A percentile compares a stretch with the other conserved stretches of the same genome.
Conservation (phyloP, 2,888 invertebrate species). For the Volucella bombylans region DNA sequence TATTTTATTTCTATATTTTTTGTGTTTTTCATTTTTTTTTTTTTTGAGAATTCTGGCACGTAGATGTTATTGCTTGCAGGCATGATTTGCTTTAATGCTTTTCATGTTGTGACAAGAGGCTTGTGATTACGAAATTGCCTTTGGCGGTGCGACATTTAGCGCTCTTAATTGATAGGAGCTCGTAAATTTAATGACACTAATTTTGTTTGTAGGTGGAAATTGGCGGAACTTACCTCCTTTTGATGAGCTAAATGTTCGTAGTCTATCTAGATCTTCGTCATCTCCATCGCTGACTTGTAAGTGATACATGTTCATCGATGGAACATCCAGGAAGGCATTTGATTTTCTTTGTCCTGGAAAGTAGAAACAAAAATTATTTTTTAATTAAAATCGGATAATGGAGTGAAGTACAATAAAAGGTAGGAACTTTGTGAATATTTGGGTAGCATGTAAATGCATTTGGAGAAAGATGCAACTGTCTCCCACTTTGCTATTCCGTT, state of each 20-base stretch:
- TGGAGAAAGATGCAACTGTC: not conserved
- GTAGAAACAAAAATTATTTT: slow-evolving; percentile 68
- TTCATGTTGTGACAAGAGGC: not conserved
- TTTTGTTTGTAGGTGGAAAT: not conserved
- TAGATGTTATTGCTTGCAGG: no score
- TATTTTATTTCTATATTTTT: no score
- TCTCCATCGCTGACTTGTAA: slow-evolving; percentile 81
- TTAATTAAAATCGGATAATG: not conserved
- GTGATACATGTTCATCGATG: slow-evolving; percentile 83
- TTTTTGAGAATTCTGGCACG: no score
- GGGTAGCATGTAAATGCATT: not conserved
- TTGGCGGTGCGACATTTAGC: not conserved
- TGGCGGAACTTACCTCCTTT: slow-evolving; percentile 87
- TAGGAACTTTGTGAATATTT: not conserved
- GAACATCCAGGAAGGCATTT: slow-evolving; percentile 87
- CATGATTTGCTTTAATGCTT: not conserved
- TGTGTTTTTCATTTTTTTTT: no score
- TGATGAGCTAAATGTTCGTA: slow-evolving; percentile 95
- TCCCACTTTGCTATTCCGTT: no score
- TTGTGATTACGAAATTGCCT: not conserved
- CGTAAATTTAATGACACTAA: not conserved
- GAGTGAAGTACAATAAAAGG: not conserved
- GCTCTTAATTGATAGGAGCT: slow-evolving; percentile 6
- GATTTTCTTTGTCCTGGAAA: slow-evolving; percentile 85
- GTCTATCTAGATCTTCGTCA: slow-evolving; percentile 93